Base-by-base conservation (phyloP, 2,113 vertebrate species). In the Limnothrissa miodon region DNA sequence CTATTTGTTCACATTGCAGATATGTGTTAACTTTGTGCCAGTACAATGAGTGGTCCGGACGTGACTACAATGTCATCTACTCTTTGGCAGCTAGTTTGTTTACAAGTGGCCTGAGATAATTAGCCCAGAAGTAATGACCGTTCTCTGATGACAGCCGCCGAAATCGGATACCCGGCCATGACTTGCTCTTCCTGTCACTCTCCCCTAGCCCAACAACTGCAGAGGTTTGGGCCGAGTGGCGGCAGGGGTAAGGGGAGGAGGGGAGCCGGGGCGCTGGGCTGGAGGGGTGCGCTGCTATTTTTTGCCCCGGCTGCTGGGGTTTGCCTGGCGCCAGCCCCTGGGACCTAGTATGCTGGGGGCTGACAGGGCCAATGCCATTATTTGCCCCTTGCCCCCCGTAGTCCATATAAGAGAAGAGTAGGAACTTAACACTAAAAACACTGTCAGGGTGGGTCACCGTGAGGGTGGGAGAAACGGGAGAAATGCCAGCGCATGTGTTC, bases 141-240 rank as follows among this genome's bases (percentile, higher is more conserved):
- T 90, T 91, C 91, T 93, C 92, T 90, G 94, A 94, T 95, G 94
- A 95, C 94, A 95, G 94, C 91, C 92, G 81, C 90, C 88, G 93
- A 90, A 95, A 95, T 91, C 78, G 1, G 90, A 95, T 89, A 89
- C 82, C 62, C 81, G 33, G 5, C 79, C 59, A 87, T 87, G 90
- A 93, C 92, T 92, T 93, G 93, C 90, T 92, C 92, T 90, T 87
- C 89, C 90, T 87, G 91, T 91, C 90, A 92, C 93, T 94, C 93
- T 92, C 90, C 90, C 92, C 91, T 87, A 82, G 87, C 88, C 45
- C 87, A 91, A 93, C 95, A 95, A 95, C 94, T 94, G 95, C 87
- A 85, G 66, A 74, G 66, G 66, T 74, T 74, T 78, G 78, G 3
- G 78, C 87, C 89, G n/a, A 53, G 44, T 13, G 42, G 45, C 33